phyloP scores from a whole-genome alignment of 2,888 invertebrate genomes.

The Eucera pruinosa region DNA sequence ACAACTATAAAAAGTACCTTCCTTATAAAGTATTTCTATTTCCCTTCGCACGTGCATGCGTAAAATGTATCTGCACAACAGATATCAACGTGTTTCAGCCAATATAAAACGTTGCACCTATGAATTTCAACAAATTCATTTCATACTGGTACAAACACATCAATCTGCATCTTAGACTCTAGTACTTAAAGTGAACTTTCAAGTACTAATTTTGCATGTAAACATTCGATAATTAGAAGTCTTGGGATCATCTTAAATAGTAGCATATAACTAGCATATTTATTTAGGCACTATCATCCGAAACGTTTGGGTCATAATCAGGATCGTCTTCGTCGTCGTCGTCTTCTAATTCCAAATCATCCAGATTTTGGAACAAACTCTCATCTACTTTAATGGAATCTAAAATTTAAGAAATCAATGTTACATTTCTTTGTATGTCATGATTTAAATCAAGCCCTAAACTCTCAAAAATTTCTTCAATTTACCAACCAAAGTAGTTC shows the following conservation, averaged over 20 bases:
- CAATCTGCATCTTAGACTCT: not conserved
- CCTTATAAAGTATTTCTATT: slow-evolving; percentile 51
- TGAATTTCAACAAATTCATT: slow-evolving; percentile 39
- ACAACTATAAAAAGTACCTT: slow-evolving; percentile 67
- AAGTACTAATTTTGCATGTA: slow-evolving; percentile 42
- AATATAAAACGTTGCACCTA: slow-evolving; percentile 34
- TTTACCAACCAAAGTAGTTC: too few relatives aligned
- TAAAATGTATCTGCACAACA: slow-evolving; percentile 30
- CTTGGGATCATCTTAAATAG: slow-evolving; percentile 27
- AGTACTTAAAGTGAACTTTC: slow-evolving; percentile 38
- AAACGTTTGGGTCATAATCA: slow-evolving; percentile 86
- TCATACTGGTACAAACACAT: slow-evolving; percentile 28
- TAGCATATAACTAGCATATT: slow-evolving; percentile 27
- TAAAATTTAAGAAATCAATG: slow-evolving; percentile 77
- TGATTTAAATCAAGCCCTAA: too few relatives aligned
- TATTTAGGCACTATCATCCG: slow-evolving; percentile 78
- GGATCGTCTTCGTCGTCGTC: slow-evolving; percentile 87
- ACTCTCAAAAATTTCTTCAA: too few relatives aligned
- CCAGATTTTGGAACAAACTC: slow-evolving; percentile 95
- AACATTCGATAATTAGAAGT: slow-evolving; percentile 29
- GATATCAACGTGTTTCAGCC: slow-evolving; percentile 18
- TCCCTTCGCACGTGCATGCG: not conserved
- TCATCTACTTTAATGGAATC: slow-evolving; percentile 96
- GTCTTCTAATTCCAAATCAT: slow-evolving; percentile 91
- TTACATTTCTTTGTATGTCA: too few relatives aligned